phyloP scores from a whole-genome alignment of 2,797 vertebrate genomes.

The Betta splendens region DNA sequence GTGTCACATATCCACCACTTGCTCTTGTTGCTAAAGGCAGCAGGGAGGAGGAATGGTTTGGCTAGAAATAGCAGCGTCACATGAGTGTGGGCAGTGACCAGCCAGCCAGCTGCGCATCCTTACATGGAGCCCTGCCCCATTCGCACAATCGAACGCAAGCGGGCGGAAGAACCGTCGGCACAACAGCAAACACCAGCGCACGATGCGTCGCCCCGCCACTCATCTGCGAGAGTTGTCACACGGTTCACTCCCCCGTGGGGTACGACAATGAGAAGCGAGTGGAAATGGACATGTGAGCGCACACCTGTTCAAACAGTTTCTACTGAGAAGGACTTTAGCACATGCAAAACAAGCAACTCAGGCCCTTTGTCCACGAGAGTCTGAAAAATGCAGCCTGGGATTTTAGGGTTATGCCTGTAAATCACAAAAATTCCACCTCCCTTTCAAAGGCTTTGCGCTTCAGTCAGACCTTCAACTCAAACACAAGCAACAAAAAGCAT shows the following conservation, averaged over 20 bases:
- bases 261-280: not conserved
- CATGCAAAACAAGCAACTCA: not conserved
- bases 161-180: slow-evolving; percentile 33
- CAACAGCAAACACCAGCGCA: slow-evolving; percentile 12
- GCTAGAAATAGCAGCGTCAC: slow-evolving; percentile 85
- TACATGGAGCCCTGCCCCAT: slow-evolving; percentile 66
- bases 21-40: slow-evolving; percentile 74
- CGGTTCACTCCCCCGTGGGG: slow-evolving; percentile 6
- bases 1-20: slow-evolving; percentile 75
- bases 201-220: slow-evolving; percentile 20
- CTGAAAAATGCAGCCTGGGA: slow-evolving; percentile 12
- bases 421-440: not conserved
- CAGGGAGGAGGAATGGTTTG: slow-evolving; percentile 66
- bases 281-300: slow-evolving; percentile 25
- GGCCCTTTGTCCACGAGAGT: not conserved
- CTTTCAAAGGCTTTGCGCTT: not conserved
- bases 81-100: slow-evolving; percentile 74
- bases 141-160: slow-evolving; percentile 47
- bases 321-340: not conserved
- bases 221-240: slow-evolving; percentile 18
- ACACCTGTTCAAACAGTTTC: slow-evolving; percentile 59
- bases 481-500: not conserved
- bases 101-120: slow-evolving; percentile 78
- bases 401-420: not conserved
- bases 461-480: not conserved